Base-by-base conservation (phyloP, 2,113 vertebrate genomes). In the Collichthys lucidus region DNA sequence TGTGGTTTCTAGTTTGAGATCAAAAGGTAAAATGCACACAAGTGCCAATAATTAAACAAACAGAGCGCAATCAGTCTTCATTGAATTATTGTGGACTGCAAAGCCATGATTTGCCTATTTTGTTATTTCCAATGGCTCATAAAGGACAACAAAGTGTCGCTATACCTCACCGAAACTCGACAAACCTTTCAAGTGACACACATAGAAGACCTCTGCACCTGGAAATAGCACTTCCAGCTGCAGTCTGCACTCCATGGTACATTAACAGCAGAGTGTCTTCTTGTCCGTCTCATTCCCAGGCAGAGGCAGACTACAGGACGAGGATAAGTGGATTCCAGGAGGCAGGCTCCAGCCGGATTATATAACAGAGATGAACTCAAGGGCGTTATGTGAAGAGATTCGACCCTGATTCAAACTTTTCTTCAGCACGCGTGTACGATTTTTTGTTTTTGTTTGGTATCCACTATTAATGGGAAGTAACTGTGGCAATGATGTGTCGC, bases 351-450 rank as follows among this genome's bases (percentile, higher is more conserved):
- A 82, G 70, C 60, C 72, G 73, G 64, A 89, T 91, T 88, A 85
- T 77, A 82, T 88, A 91, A 92, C 80, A 57, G 44, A 83, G 69
- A 83, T 75, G 77, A 83, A 84, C 72, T 67, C 74, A 78, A 83
- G 76, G 84, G 61, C 26, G 1, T 65, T 76, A n/a, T 67, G 66
- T 70, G 66, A 85, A 74, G 40, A 82, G 67, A 71, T 74, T 60
- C 16, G 31, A 62, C 55, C 52, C 11, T 9, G 40, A 80, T 53
- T 69, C 80, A 73, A n/a, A 79, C 57, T 80, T 73, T 29, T 52
- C 24, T 67, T 24, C 59, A n/a, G 62, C 42, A 75, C 7, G 5
- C 75, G 64, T 66, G 16, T 35, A 47, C 9, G 31, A 65, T 61
- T 53, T 53, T 26, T 31, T 56, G 24, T 3, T 56, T 61, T 29